Evolutionary conservation across 2,797 vertebrate genomes (phyloP).

Genomic region (Lutjanus campechanus): DNA sequence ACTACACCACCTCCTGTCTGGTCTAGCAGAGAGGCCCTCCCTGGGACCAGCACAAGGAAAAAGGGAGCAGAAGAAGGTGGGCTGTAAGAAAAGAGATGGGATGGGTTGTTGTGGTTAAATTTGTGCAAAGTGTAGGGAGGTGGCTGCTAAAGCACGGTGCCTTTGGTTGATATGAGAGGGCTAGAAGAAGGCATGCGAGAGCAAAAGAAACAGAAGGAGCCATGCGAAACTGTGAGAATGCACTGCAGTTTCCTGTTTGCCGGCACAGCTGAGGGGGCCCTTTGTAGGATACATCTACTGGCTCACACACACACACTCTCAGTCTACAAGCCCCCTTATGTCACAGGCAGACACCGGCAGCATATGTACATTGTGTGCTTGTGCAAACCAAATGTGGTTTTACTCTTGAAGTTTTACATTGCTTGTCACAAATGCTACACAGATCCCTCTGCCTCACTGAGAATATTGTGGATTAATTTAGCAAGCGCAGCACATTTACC

Average conservation of each 20-base stretch:
- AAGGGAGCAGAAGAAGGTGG: constrained; percentile 37
- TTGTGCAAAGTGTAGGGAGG: constrained; percentile 39
- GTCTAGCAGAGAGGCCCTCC: constrained; percentile 57
- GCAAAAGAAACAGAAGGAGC: constrained; percentile 60
- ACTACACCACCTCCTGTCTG: constrained; percentile 62
- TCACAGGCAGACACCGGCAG: constrained; percentile 38
- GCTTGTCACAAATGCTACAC: background rate
- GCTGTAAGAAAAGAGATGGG: constrained; percentile 27
- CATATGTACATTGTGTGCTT: constrained; percentile 37
- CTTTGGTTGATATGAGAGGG: constrained; percentile 44
- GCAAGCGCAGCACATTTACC: background rate
- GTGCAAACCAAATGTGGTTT: constrained; percentile 38
- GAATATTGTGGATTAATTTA: background rate
- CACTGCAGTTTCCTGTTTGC: constrained; percentile 81
- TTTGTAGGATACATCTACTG: constrained; percentile 66
- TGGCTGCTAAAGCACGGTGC: constrained; percentile 27
- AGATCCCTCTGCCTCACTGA: background rate
- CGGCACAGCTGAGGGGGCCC: constrained; percentile 76
- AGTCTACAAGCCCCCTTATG: constrained; percentile 32
- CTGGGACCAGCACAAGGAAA: constrained; percentile 56
- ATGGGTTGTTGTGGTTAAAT: constrained; percentile 41
- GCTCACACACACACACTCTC: constrained; percentile 34
- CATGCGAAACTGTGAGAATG: constrained; percentile 73
- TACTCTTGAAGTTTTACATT: constrained; percentile 14
- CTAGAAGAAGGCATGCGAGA: constrained; percentile 36